Conservation (phyloP, 2,888 invertebrate genomes). For the Apamea crenata region DNA sequence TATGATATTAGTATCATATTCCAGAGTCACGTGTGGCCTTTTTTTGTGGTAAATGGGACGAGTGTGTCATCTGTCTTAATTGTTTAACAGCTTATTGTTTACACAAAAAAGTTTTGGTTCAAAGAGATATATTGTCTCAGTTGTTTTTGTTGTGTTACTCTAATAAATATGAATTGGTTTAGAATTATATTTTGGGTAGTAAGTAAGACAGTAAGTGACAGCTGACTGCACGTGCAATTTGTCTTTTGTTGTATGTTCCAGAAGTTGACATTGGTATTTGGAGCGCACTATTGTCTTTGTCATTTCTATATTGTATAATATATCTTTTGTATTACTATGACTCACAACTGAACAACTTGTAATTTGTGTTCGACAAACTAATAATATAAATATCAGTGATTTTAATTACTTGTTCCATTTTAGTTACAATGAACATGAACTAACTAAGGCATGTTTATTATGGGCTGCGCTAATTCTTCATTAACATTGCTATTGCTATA, state of each 20-base stretch:
- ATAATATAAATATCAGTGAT: slow-evolving; percentile 60
- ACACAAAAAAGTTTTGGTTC: slow-evolving; percentile 66
- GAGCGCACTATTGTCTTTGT: slow-evolving; percentile 69
- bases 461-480: slow-evolving; percentile 53
- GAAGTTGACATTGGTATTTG: slow-evolving; percentile 72
- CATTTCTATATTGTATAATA: slow-evolving; percentile 68
- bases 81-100: slow-evolving; percentile 83
- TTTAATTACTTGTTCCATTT: slow-evolving; percentile 65
- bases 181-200: slow-evolving; percentile 57
- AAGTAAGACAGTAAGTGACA: slow-evolving; percentile 51
- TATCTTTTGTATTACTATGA: slow-evolving; percentile 66
- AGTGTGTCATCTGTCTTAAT: slow-evolving; percentile 84
- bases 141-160: slow-evolving; percentile 60
- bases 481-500: slow-evolving; percentile 43
- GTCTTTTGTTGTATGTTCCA: slow-evolving; percentile 67
- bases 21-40: slow-evolving; percentile 79
- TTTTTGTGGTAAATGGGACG: slow-evolving; percentile 79
- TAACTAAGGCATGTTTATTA: slow-evolving; percentile 56
- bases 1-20: slow-evolving; percentile 81
- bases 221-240: slow-evolving; percentile 76
- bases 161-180: slow-evolving; percentile 67
- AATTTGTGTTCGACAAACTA: slow-evolving; percentile 54
- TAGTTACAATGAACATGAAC: slow-evolving; percentile 54
- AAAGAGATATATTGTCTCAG: slow-evolving; percentile 60
- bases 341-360: slow-evolving; percentile 58